phyloP scores from a whole-genome alignment of 2,888 invertebrate species.

The Drosophila bunnanda region DNA sequence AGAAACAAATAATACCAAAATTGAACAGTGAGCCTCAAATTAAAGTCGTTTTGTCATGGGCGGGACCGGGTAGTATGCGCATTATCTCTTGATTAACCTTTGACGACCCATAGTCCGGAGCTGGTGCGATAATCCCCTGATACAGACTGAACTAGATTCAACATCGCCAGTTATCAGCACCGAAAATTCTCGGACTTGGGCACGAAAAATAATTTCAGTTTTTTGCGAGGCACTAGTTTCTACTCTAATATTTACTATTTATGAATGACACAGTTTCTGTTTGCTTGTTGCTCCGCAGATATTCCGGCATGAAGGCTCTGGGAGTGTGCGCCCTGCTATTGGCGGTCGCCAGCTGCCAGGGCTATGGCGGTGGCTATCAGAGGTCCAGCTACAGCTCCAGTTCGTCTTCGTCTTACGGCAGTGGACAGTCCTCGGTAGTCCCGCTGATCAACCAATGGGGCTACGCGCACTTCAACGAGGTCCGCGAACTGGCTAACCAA shows the following conservation, averaged over 20 bases:
- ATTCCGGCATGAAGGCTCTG: conserved; percentile 72
- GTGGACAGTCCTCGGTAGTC: conserved; percentile 17
- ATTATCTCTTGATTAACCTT: conserved; percentile 64
- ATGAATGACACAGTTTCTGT: conserved; percentile 62
- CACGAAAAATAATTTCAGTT: conserved; percentile 35
- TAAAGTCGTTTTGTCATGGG: conserved; percentile 9
- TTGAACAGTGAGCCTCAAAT: conserved; percentile 11
- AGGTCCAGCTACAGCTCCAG: conserved; percentile 60
- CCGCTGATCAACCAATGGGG: conserved; percentile 78
- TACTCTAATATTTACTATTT: conserved; percentile 31
- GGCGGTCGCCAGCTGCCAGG: conserved; percentile 61
- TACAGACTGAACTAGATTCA: conserved; percentile 69
- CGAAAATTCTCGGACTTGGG: conserved; percentile 15
- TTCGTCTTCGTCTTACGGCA: conserved; percentile 52
- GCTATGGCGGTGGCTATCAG: conserved; percentile 49
- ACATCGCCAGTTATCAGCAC: conserved; percentile 54
- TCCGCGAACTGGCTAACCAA: conserved; percentile 79
- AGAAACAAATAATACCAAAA: conserved; percentile 25
- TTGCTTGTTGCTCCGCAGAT: conserved; percentile 37
- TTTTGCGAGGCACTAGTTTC: conserved; percentile 17
- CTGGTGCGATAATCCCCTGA: conserved; percentile 56
- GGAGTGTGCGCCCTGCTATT: conserved; percentile 70
- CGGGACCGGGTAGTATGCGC: conserved; percentile 5
- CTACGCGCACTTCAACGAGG: conserved; percentile 74
- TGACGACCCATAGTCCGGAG: conserved; percentile 43